These are phyloP conservation scores for Drosophila miranda DNA, from an alignment of 1,140 invertebrate species.

Conservation along the genomic window DNA sequence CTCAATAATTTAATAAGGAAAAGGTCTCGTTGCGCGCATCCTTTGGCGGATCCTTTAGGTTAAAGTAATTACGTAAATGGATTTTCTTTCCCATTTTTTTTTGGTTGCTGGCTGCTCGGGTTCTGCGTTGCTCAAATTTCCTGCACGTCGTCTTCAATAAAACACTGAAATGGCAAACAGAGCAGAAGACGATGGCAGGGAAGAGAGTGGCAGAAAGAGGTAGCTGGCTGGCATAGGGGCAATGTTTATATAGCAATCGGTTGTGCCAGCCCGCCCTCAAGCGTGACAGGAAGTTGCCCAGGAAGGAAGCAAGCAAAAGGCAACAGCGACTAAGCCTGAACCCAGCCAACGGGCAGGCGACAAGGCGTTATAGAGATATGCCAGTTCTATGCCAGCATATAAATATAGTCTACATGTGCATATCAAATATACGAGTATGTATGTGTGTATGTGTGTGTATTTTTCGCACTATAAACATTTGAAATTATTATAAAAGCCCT, in stretches of 20 bases:
- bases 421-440: conserved; percentile 13
- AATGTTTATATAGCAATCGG: conserved; percentile 69
- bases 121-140: conserved; percentile 72
- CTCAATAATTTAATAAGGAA: conserved; percentile 70
- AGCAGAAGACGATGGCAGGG: conserved; percentile 6
- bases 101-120: too few species aligned
- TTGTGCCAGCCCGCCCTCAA: conserved; percentile 29
- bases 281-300: conserved; percentile 72
- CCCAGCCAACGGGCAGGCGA: conserved; percentile 34
- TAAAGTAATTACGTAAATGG: conserved; percentile 80
- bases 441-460: not conserved
- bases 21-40: conserved; percentile 32
- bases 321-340: conserved; percentile 45
- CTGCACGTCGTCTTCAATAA: conserved; percentile 65
- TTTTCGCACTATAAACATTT: conserved; percentile 43
- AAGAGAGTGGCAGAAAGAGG: not conserved
- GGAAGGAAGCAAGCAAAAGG: conserved; percentile 70
- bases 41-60: conserved; percentile 42
- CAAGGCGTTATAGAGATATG: conserved; percentile 38
- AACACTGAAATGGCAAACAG: conserved; percentile 46
- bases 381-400: conserved; percentile 33
- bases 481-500: conserved; percentile 54
- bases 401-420: conserved; percentile 8
- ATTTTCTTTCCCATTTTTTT: conserved; percentile 47
- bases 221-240: conserved; percentile 14